A percentile compares a stretch with the other conserved stretches of the same genome.
These are phyloP conservation scores for Coelopa frigida DNA, from an alignment of 1,140 invertebrate genomes.

Conservation along the genomic window DNA sequence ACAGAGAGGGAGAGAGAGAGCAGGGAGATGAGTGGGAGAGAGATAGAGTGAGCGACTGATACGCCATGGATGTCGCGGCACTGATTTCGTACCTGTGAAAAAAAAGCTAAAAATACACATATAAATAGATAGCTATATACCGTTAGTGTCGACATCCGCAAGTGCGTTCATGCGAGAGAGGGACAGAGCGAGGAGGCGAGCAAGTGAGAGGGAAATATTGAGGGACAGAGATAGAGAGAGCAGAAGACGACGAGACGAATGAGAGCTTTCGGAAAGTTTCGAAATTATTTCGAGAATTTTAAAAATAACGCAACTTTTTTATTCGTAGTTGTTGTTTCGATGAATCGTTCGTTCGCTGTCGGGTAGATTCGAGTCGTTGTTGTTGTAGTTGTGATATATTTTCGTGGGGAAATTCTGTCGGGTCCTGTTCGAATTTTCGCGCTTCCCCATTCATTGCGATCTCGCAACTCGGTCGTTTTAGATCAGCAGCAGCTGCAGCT, in stretches of 20 bases:
- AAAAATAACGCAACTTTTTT: conserved; percentile 42
- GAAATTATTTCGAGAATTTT: conserved; percentile 43
- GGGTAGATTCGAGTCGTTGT: too few relatives aligned
- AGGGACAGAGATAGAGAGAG: not conserved
- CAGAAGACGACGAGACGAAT: not conserved
- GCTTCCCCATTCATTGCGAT: conserved; percentile 33
- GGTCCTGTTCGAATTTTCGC: conserved; percentile 20
- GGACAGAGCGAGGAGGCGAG: too few relatives aligned
- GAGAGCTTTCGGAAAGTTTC: conserved; percentile 21
- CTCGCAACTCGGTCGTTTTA: conserved; percentile 43
- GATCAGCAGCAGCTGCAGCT: too few relatives aligned
- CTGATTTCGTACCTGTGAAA: too few relatives aligned
- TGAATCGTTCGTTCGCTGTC: too few relatives aligned
- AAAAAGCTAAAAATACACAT: not conserved
- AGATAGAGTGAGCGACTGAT: not conserved
- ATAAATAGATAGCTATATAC: too few relatives aligned
- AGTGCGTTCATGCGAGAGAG: too few relatives aligned
- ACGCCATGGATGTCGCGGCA: too few relatives aligned
- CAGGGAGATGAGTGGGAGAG: not conserved
- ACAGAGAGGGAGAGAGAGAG: not conserved
- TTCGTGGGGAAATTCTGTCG: conserved; percentile 15
- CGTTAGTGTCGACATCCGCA: too few relatives aligned
- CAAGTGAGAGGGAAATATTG: conserved; percentile 7
- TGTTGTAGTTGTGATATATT: conserved; percentile 20
- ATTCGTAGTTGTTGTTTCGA: too few relatives aligned